Evolutionary conservation across 2,113 vertebrate genomes (phyloP).

Genomic region (Lutjanus erythropterus): DNA sequence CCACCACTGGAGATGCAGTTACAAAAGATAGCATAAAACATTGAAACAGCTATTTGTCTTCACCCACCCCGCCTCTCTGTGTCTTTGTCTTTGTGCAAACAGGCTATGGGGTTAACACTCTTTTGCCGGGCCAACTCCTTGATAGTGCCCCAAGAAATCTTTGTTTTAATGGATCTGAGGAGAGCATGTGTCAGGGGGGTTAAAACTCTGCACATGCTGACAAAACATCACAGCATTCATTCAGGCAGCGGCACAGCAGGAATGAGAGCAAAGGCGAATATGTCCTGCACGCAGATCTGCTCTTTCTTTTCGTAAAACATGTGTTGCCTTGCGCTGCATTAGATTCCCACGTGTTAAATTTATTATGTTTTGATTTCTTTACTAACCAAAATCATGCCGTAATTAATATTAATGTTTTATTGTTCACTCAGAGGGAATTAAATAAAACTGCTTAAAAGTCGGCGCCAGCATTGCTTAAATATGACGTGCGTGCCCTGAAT

Average conservation of each 20-base stretch:
- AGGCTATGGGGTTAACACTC: conserved; percentile 3
- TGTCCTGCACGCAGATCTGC: conserved; percentile 33
- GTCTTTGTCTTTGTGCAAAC: neutral
- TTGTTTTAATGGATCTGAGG: conserved; percentile 38
- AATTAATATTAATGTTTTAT: neutral
- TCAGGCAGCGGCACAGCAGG: conserved; percentile 21
- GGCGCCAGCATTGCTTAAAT: neutral
- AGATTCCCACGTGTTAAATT: neutral
- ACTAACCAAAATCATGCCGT: neutral
- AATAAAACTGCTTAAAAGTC: conserved; percentile 1
- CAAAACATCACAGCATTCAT: conserved; percentile 38
- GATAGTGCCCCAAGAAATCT: conserved; percentile 23
- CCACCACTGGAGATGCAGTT: neutral
- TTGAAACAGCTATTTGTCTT: conserved; percentile 1
- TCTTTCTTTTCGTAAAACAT: conserved; percentile 21
- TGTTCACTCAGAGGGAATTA: conserved; percentile 18
- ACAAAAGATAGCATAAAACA: neutral
- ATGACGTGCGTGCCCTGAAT: conserved; percentile 9
- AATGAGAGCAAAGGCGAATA: neutral
- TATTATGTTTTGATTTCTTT: neutral
- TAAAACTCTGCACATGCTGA: conserved; percentile 2
- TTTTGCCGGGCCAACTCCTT: neutral
- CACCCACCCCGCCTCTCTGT: neutral
- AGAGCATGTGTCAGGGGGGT: conserved; percentile 10
- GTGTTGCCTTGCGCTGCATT: neutral